A percentile compares a stretch with the other conserved stretches of the same genome.
These are phyloP conservation scores for Cettia cetti DNA, from an alignment of 2,113 vertebrate species.

Conservation along the genomic window DNA sequence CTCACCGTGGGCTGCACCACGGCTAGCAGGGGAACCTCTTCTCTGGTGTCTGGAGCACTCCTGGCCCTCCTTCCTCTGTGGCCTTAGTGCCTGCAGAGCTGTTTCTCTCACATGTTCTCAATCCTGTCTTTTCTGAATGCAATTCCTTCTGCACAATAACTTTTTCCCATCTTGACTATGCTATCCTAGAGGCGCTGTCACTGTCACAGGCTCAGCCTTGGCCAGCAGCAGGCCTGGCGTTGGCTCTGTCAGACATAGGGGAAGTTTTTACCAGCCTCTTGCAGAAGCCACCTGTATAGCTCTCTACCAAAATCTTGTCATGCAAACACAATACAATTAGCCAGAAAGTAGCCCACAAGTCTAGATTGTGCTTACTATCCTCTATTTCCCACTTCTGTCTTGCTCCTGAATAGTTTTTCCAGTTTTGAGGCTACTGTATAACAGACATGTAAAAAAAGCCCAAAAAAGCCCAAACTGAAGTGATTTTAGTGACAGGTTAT, in stretches of 20 bases:
- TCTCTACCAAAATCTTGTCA: neutral
- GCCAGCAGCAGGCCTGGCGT: neutral
- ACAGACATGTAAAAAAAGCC: neutral
- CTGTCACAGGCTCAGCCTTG: neutral
- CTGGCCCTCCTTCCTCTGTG: neutral
- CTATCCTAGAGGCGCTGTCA: neutral
- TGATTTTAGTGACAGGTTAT: neutral
- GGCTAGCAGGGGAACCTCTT: neutral
- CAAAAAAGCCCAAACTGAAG: neutral
- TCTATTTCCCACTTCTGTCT: neutral
- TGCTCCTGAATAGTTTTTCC: neutral
- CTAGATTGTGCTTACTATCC: neutral
- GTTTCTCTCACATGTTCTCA: neutral
- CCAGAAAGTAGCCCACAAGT: neutral
- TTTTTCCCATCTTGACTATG: neutral
- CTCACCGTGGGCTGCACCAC: rapidly evolving
- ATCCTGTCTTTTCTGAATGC: neutral
- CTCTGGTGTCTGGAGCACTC: neutral
- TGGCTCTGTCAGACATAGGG: neutral
- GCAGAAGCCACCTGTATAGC: neutral
- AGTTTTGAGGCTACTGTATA: neutral
- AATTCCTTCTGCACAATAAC: neutral
- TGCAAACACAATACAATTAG: neutral
- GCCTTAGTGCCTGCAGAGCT: neutral
- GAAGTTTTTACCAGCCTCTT: neutral